Evolutionary conservation across 2,888 invertebrate genomes (phyloP).

Genomic region (Erebia palarica): DNA sequence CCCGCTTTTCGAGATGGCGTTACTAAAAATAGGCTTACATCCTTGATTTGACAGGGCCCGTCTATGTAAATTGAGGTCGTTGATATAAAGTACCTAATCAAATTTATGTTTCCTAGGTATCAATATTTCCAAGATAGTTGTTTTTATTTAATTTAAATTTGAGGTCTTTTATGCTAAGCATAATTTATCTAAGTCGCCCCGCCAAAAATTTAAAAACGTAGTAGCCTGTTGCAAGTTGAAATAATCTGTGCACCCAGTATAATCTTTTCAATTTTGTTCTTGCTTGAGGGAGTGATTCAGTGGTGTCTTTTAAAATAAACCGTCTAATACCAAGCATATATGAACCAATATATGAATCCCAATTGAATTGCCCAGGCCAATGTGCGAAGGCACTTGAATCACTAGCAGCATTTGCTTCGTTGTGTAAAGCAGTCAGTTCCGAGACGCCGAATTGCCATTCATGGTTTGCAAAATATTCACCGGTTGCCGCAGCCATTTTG

Average conservation of each 20-base stretch:
- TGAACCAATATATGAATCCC: conserved; percentile 90
- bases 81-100: too few species aligned
- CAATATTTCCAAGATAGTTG: conserved; percentile 1
- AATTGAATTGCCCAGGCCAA: conserved; percentile 84
- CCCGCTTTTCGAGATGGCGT: too few species aligned
- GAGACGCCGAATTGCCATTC: conserved; percentile 90
- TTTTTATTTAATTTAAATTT: conserved; percentile 14
- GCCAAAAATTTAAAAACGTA: conserved; percentile 75
- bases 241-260: conserved; percentile 85
- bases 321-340: conserved; percentile 93
- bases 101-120: conserved; percentile 18
- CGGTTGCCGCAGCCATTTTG: conserved; percentile 88
- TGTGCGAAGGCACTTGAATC: conserved; percentile 85
- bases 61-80: too few species aligned
- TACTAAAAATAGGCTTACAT: too few species aligned
- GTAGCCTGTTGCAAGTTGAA: conserved; percentile 84
- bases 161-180: background rate
- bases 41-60: too few species aligned
- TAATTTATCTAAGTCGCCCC: conserved; percentile 64
- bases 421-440: conserved; percentile 83
- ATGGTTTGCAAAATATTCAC: conserved; percentile 92
- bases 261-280: conserved; percentile 85
- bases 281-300: conserved; percentile 84
- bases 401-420: conserved; percentile 73
- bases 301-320: conserved; percentile 90